Evolutionary conservation across 2,888 invertebrate species (phyloP), one percentile per base, ranked within the genome.

Genomic region (Blastobasis adustella): DNA sequence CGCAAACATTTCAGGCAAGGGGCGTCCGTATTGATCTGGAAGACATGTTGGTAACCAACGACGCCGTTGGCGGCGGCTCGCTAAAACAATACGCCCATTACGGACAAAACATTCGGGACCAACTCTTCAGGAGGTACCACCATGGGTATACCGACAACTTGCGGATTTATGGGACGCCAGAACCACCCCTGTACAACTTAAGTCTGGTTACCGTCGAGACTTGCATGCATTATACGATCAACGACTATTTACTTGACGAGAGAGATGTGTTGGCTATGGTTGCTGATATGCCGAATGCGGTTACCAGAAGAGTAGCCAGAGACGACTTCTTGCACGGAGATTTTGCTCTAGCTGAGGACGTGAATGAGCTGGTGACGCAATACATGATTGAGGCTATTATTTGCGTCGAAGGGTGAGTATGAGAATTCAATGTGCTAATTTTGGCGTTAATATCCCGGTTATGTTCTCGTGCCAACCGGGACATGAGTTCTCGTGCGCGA

Each of bases 31-130:
- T 23, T 3, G 23, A 23, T 23, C 23, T 23, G 23, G 23, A 23
- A 23, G 23, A 23, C 23, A 2, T 23, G 23, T 23, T 23, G 23
- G 23, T 23, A 23, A 23, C 23, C 23, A 23, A 23, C 3, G 23
- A 23, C 41, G 40, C 36, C 37, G 10, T 46, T 5, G 53, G 51
- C 9, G 83, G 84, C 1, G 79, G 73, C 6, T 61, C 84, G 0
- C 23, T 82, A 1, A 84, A 82, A 51, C 82, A 83, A 63, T 39
- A 77, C 2, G 83, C 76, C 0, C 83, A 82, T 56, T 85, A 67
- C 53, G 83, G 82, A 0, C 85, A 86, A 59, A 83, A 80, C 54
- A 71, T 86, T 6, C 65, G 76, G 48, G 78, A 77, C 54, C 67
- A 62, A 56, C 42, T 54, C 3, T 86, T 86, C 62, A 65, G 76